A percentile compares a stretch with the other conserved stretches of the same genome.
Evolutionary conservation across 1,140 invertebrate genomes (phyloP).

Genomic region (Marisa cornuarietis): DNA sequence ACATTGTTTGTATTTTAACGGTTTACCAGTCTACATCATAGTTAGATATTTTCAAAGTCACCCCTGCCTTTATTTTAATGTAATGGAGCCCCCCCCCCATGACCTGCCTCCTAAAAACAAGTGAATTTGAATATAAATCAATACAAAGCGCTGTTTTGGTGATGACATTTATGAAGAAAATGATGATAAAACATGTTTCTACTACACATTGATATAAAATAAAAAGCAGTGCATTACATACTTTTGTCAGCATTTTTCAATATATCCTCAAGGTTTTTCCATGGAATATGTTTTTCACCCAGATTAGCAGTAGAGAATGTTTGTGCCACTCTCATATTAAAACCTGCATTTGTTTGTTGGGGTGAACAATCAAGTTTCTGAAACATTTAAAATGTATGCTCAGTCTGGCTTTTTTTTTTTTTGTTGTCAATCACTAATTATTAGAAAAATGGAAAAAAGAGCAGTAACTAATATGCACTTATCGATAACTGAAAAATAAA

Average conservation of each 20-base stretch:
- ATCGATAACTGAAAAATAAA: not conserved
- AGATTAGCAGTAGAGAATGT: not conserved
- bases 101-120: not conserved
- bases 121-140: not conserved
- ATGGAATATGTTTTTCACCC: not conserved
- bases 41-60: too few species aligned
- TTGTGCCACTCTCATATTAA: not conserved
- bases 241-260: not conserved
- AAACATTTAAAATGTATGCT: not conserved
- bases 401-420: not conserved
- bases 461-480: not conserved
- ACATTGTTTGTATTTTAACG: not conserved
- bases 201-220: not conserved
- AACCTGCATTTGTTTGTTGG: not conserved
- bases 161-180: not conserved
- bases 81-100: too few species aligned
- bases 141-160: not conserved
- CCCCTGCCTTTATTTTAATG: too few species aligned
- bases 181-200: not conserved
- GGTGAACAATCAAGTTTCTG: slow-evolving; percentile 4
- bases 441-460: not conserved
- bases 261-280: not conserved
- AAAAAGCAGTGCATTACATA: not conserved
- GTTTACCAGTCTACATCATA: too few species aligned
- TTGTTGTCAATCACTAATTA: too few species aligned